Evolutionary conservation across 2,797 vertebrate genomes (phyloP), one percentile per base, ranked within the genome.

Genomic region (Neostethus bicornis): DNA sequence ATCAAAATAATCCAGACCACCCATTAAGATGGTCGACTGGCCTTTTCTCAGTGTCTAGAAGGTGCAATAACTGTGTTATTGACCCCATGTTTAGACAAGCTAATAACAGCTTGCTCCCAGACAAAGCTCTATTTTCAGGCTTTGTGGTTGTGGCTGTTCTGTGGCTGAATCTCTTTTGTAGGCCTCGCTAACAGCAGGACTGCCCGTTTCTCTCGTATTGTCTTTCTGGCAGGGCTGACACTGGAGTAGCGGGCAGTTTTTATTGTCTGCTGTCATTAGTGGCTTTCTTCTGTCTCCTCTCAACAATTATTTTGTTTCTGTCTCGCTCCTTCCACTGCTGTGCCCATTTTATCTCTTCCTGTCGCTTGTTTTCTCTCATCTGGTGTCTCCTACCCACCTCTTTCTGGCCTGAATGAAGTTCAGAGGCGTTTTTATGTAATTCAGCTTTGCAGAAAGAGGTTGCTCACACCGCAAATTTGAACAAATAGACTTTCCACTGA

Each of bases 181-280:
- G 64, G 49, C 64, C 23, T 61, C 6, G 26, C 55, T 51, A 28
- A 66, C 76, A 77, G 66, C 37, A 19, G 58, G 20, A 37, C 50
- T 20, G 61, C 48, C 51, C 3, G 56, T 52, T 80, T 66, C 80
- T 62, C 65, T 44, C 29, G 74, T 53, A 60, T 67, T 86, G 85
- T 85, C 81, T 24, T 57, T 39, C 51, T 51, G 66, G 51, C 58
- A 44, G 76, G 55, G 75, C 81, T 78, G 84, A 87, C 47, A 45
- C 60, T 70, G 34, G 81, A 66, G 48, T 42, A 67, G 73, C 52
- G 73, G 65, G 68, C 70, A 19, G 31, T 72, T 78, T 80, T 81
- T 78, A 80, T 82, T 86, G 85, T 86, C 85, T 80, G 77, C 81
- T 88, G 86, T 87, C 83, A 87, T 91, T 89, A 89, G 85, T 85